Percentiles rank a stretch among this genome's conserved stretches.
Evolutionary conservation across 1,140 invertebrate species (phyloP).

Genomic region (Diplogasteroides magnus): DNA sequence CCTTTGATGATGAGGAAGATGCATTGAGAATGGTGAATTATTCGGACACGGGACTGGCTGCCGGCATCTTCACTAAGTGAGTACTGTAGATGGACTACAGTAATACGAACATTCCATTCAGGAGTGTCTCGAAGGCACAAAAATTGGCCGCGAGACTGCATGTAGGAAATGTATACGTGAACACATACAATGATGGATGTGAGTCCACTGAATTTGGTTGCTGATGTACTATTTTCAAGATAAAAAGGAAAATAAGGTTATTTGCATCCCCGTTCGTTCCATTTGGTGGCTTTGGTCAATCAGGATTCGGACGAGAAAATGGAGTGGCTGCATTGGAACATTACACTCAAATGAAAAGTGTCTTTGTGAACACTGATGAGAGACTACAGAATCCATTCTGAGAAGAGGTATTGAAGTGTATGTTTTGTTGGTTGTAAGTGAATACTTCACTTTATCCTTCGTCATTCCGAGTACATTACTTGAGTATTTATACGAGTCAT

Average conservation of each 20-base stretch:
- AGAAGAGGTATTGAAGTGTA: background rate
- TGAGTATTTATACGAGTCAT: no score
- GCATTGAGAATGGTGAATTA: conserved; percentile 61
- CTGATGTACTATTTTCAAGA: conserved; percentile 9
- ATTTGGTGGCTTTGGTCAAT: conserved; percentile 49
- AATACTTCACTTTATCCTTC: no score
- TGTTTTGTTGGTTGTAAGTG: no score
- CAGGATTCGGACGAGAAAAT: conserved; percentile 59
- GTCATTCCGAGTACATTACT: no score
- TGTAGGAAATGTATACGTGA: conserved; percentile 62
- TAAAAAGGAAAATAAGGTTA: background rate
- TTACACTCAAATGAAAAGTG: conserved; percentile 63
- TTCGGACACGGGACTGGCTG: conserved; percentile 62
- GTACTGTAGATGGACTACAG: no score
- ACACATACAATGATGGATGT: conserved; percentile 51
- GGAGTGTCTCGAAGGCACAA: conserved; percentile 51
- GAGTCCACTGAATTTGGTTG: conserved; percentile 27
- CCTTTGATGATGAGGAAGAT: conserved; percentile 61
- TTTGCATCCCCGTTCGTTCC: conserved; percentile 46
- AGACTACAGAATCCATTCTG: conserved; percentile 48
- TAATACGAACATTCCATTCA: background rate
- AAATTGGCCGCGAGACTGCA: conserved; percentile 56
- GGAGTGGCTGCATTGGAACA: conserved; percentile 59
- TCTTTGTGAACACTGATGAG: conserved; percentile 58
- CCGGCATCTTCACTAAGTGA: conserved; percentile 58